These are phyloP conservation scores for Tetramorium simillimum DNA, from an alignment of 1,140 invertebrate species.

Conservation along the genomic window DNA sequence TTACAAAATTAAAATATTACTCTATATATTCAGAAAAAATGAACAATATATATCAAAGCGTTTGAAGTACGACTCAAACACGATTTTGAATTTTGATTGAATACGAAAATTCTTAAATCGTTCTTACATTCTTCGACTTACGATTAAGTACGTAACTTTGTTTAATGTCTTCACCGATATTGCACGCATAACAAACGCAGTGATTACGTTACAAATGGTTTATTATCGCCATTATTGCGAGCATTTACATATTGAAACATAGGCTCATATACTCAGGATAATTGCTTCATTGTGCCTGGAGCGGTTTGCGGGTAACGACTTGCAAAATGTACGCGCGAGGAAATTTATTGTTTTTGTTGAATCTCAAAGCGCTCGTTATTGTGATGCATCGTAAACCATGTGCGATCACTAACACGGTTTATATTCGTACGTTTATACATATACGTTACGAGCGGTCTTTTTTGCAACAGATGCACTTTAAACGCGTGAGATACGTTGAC, in stretches of 20 bases:
- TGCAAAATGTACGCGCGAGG: background rate
- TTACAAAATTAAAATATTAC: background rate
- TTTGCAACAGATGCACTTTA: background rate
- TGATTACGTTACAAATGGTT: background rate
- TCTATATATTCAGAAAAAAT: background rate
- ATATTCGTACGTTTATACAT: no score
- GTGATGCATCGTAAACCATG: slow-evolving; percentile 59
- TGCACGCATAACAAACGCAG: background rate
- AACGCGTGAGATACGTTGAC: slow-evolving; percentile 21
- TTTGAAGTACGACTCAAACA: background rate
- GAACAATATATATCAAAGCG: background rate
- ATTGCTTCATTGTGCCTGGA: slow-evolving; percentile 32
- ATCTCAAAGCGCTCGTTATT: slow-evolving; percentile 61
- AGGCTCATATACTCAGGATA: slow-evolving; percentile 19
- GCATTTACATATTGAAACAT: slow-evolving; percentile 38
- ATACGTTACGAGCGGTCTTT: background rate
- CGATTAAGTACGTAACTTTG: background rate
- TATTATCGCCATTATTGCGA: slow-evolving; percentile 19
- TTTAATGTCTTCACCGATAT: background rate
- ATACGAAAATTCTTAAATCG: background rate
- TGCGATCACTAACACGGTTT: slow-evolving; percentile 13
- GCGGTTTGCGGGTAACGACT: background rate
- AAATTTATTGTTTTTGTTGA: slow-evolving; percentile 63
- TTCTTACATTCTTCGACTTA: background rate
- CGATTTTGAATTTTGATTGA: background rate